Evolutionary conservation across 2,113 vertebrate genomes (phyloP), one percentile per base, ranked within the genome.

Genomic region (Crotalus horridus): DNA sequence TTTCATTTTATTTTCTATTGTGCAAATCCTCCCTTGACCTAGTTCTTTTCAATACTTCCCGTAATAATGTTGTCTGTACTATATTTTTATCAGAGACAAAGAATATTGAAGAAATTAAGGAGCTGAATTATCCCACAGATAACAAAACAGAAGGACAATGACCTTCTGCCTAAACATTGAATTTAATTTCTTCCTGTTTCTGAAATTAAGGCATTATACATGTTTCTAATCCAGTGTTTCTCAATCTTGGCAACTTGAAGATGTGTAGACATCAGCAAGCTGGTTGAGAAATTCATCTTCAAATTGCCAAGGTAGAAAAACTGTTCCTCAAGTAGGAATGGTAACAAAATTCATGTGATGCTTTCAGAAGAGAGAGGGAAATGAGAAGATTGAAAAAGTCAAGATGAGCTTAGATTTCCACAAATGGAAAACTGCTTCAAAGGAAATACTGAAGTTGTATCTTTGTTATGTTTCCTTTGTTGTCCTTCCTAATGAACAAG

Each of bases 1-100:
- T 96, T 95, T 96, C 93, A 48, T 94, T 95, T 13, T 94, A 90
- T 89, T 91, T 90, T 96, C 85, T 85, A 89, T 94, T 94, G 87
- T 89, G 58, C 85, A n/a, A 90, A 94, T 92, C 95, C 95, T 96
- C 74, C 93, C 90, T 95, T 94, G 61, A 94, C 90, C 94, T 96
- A 94, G 0, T 0, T 26, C 74, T 94, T 95, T 88, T 92, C 93
- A 92, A 81, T 92, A 9, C 12, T 90, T 91, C 95, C 94, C 74
- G 61, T 64, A 93, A 89, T 88, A 94, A 91, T 85, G 89, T 29
- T 93, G 58, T 95, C 89, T 96, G 93, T 90, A 93, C 91, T 69
- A 61, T 61, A 61, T 61, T 61, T 26, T 24, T 11, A 24, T 61
- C 26, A 61, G 20, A 59, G 85, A n/a, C 6, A 7, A 48, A 92